Conservation (phyloP, 2,113 vertebrate genomes). For the Nycticryphes semicollaris region DNA sequence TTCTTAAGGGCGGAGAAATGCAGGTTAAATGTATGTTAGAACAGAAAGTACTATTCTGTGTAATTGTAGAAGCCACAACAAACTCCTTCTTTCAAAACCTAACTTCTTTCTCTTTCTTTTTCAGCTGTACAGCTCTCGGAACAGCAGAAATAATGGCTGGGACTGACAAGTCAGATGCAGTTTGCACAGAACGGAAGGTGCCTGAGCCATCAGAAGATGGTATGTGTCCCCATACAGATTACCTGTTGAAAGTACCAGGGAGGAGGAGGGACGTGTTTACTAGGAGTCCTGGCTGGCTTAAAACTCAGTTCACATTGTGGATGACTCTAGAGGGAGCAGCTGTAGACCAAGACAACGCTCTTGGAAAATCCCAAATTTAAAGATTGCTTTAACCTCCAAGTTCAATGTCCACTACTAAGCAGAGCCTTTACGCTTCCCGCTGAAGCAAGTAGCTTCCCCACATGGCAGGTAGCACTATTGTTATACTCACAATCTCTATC, state of each 20-base stretch:
- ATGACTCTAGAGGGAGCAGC: not conserved
- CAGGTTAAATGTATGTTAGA: not conserved
- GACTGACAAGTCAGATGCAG: constrained; percentile 67
- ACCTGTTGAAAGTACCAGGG: not conserved
- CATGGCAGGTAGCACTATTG: not conserved
- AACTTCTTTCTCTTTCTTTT: not conserved
- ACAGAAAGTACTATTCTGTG: not conserved
- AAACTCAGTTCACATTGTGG: not conserved
- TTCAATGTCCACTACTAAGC: not conserved
- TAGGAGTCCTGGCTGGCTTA: not conserved
- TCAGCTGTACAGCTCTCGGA: constrained; percentile 75
- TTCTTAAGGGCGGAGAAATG: not conserved
- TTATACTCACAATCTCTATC: not conserved
- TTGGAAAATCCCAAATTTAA: not conserved
- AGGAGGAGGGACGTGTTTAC: not conserved
- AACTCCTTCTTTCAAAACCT: not conserved
- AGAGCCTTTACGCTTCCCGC: not conserved
- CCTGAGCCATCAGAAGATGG: constrained; percentile 39
- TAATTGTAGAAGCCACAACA: not conserved
- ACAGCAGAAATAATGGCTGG: constrained; percentile 51
- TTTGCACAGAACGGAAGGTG: constrained; percentile 51
- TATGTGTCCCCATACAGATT: not conserved
- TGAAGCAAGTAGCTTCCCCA: not conserved
- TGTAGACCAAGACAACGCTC: not conserved
- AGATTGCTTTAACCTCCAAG: not conserved